Evolutionary conservation across 2,888 invertebrate genomes (phyloP), one percentile per base, ranked within the genome.

Genomic region (Linyphia triangularis): DNA sequence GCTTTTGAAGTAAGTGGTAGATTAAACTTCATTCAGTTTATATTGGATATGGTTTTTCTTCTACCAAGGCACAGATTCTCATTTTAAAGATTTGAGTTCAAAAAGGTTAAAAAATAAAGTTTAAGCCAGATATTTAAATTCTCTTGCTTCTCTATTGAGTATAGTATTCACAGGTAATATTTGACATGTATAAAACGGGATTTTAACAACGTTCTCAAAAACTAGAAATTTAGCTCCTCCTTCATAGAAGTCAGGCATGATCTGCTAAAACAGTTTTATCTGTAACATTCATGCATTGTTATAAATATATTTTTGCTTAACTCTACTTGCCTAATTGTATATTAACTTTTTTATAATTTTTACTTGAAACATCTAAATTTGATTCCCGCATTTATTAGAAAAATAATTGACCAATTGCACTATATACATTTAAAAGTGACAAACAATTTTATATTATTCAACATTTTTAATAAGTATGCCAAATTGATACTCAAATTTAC

Each of bases 221-320:
- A 70, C 70, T 70, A 70, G 70, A 70, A 26, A 9, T 24, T 70
- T 16, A n/a, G 30, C 9, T 43, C 26, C 7, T 43, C 6, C 43
- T 70, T 26, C 43, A 69, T 22, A 40, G 10, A 37, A 51, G 13
- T 51, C 9, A n/a, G 13, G 51, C 16, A n/a, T n/a, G 51, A 2
- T n/a, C 37, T 10, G 24, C 26, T n/a, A 75, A 63, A 63, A 61
- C 77, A 61, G 19, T 26, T 77, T 22, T 63, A 37, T 77, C 26
- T 16, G 16, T 63, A 77, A 40, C 24, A 40, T 63, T 9, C 43
- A 13, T 37, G 26, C 26, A 57, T 30, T 19, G 6, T 26, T 63
- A 77, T 77, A 77, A 77, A 77, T 77, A 77, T 77, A 77, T 37
- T 77, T 63, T 63, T 24, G 1, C 28, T 73, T n/a, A n/a, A n/a